Conservation (phyloP, 2,113 vertebrate species). For the Scortum barcoo region DNA sequence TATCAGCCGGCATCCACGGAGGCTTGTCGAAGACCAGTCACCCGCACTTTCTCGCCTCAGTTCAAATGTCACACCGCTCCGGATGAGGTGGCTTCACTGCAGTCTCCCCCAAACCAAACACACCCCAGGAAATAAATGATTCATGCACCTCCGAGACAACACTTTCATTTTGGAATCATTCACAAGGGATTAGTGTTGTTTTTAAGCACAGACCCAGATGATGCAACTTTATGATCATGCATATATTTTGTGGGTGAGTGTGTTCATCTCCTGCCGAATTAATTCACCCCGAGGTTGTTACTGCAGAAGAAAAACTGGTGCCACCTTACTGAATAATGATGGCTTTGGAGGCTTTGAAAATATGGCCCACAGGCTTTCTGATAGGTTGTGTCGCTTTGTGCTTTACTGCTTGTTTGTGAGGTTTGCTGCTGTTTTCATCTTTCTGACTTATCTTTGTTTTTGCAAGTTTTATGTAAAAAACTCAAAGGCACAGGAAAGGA, state of each 20-base stretch:
- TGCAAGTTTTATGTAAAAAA: not conserved
- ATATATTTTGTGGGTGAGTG: conserved; percentile 2
- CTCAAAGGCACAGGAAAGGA: not conserved
- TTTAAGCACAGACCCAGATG: conserved; percentile 26
- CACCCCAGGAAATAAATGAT: conserved; percentile 16
- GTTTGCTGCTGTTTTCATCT: not conserved
- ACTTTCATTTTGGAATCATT: conserved; percentile 25
- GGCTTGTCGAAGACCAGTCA: not conserved
- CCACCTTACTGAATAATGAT: conserved; percentile 40
- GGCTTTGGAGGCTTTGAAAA: conserved; percentile 21
- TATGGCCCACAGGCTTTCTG: conserved; percentile 11
- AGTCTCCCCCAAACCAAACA: conserved; percentile 13
- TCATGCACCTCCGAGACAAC: conserved; percentile 17
- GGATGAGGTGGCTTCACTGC: not conserved
- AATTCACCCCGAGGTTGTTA: conserved; percentile 21
- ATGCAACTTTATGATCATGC: conserved; percentile 38
- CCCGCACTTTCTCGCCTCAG: not conserved
- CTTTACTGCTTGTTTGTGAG: conserved; percentile 3
- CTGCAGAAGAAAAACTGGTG: conserved; percentile 16
- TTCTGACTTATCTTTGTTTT: not conserved
- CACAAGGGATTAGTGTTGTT: conserved; percentile 3
- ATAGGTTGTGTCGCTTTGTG: conserved; percentile 11
- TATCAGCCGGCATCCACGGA: conserved; percentile 16
- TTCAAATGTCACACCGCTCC: conserved; percentile 23
- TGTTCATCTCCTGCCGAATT: conserved; percentile 22